Evolutionary conservation across 2,797 vertebrate species (phyloP), one percentile per base, ranked within the genome.

Genomic region (Macropus fuliginosus): DNA sequence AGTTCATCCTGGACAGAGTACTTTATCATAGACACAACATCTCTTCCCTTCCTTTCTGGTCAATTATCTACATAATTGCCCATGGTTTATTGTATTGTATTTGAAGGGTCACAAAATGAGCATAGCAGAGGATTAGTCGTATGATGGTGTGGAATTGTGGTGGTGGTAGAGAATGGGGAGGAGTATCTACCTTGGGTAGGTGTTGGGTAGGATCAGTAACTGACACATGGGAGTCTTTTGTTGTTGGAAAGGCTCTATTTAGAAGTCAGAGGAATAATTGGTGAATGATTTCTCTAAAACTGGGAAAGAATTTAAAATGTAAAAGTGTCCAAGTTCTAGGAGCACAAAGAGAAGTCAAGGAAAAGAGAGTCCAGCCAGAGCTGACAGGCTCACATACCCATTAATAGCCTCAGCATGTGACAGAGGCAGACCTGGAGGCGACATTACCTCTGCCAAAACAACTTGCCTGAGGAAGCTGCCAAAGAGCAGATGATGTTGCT

Each of bases 341-440:
- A 96, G 81, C 91, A 96, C 21, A 94, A 54, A 90, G 91, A 55
- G 9, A 9, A 92, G 34, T 94, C 4, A 74, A 93, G 96, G 56
- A 56, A 94, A 9, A 56, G 74, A 54, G 66, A n/a, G 87, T 97
- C 91, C 94, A 59, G 40, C 96, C 0, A 24, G 55, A 56, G 50
- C 28, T 94, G 55, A 56, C 94, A 94, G 66, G 90, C 89, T 21
- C 34, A 95, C 92, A 56, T 87, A 55, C 74, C 91, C 91, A 93
- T 94, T 97, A 96, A 97, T 93, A 95, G 55, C 46, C 95, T 95
- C 96, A 95, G 96, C 91, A 55, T 95, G 96, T 92, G 91, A 95
- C 96, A 94, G 92, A 40, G 59, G 95, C 50, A 81, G 81, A 91
- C 97, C 95, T 31, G 59, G 94, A 96, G 95, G 97, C 95, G 93